Percentiles rank a stretch among this genome's conserved stretches.
These are phyloP conservation scores for Macrocentrus cingulum DNA, from an alignment of 1,140 invertebrate genomes.

Conservation along the genomic window DNA sequence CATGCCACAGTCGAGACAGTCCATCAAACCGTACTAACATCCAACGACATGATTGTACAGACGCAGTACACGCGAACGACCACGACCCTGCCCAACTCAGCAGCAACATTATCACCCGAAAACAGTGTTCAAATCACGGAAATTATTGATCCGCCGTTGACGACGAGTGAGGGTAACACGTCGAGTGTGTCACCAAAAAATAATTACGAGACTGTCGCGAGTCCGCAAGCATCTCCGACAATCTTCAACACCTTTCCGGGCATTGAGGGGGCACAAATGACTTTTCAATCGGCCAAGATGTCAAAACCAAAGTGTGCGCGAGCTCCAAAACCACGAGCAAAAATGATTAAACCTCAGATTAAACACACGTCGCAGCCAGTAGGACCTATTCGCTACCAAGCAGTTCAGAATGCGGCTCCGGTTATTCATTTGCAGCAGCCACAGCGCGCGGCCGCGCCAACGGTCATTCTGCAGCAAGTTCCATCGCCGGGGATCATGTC, in stretches of 20 bases:
- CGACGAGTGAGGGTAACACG: slow-evolving; percentile 29
- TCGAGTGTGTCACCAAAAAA: background rate
- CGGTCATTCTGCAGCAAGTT: slow-evolving; percentile 69
- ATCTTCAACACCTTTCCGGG: slow-evolving; percentile 31
- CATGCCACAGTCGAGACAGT: slow-evolving; percentile 54
- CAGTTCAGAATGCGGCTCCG: slow-evolving; percentile 43
- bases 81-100: slow-evolving; percentile 49
- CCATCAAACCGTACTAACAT: slow-evolving; percentile 56
- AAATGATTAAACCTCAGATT: slow-evolving; percentile 42
- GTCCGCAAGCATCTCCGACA: slow-evolving; percentile 37
- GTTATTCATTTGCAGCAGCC: slow-evolving; percentile 48
- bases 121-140: slow-evolving; percentile 51
- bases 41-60: slow-evolving; percentile 53
- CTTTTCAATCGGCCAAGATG: slow-evolving; percentile 34
- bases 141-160: slow-evolving; percentile 40
- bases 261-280: slow-evolving; percentile 30
- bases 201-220: slow-evolving; percentile 33
- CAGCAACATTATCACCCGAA: slow-evolving; percentile 50
- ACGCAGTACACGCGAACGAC: slow-evolving; percentile 54
- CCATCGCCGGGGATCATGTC: slow-evolving; percentile 68
- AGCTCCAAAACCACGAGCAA: slow-evolving; percentile 39
- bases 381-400: slow-evolving; percentile 40
- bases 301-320: slow-evolving; percentile 44
- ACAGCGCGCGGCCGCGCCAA: slow-evolving; percentile 50
- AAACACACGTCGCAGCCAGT: slow-evolving; percentile 36